Conservation (phyloP, 1,140 invertebrate genomes). For the Pectinophora gossypiella region DNA sequence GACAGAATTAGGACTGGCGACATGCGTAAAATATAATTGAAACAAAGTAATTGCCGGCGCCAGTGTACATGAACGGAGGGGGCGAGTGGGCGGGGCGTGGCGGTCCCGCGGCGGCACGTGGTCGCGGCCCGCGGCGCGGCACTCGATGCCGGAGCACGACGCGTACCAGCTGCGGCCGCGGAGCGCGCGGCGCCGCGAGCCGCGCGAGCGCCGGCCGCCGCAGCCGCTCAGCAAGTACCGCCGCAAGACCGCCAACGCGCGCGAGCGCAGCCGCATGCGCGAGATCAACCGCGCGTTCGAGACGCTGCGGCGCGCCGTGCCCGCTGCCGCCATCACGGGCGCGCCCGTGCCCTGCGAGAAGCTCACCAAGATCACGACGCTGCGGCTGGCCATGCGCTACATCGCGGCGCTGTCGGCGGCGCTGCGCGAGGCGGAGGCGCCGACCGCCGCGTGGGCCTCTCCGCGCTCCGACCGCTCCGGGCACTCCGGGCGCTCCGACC, state of each 20-base stretch:
- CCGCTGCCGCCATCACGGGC: conserved; percentile 74
- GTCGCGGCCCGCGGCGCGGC: conserved; percentile 32
- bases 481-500: conserved; percentile 50
- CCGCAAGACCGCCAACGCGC: conserved; percentile 91
- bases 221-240: conserved; percentile 93
- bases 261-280: conserved; percentile 89
- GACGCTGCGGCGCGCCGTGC: conserved; percentile 84
- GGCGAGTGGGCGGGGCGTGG: conserved; percentile 65
- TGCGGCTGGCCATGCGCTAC: conserved; percentile 92
- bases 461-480: conserved; percentile 62
- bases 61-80: conserved; percentile 62
- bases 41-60: neutral
- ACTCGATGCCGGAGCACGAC: conserved; percentile 71
- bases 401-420: conserved; percentile 80
- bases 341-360: conserved; percentile 80
- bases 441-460: conserved; percentile 59
- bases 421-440: conserved; percentile 35
- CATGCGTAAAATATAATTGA: too few relatives aligned
- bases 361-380: conserved; percentile 91
- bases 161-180: conserved; percentile 73
- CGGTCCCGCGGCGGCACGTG: conserved; percentile 62
- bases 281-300: conserved; percentile 94
- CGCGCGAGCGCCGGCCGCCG: conserved; percentile 65
- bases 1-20: too few relatives aligned
- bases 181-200: conserved; percentile 53